These are phyloP conservation scores for Drosophila lowei DNA, from an alignment of 1,140 invertebrate species.

Conservation along the genomic window DNA sequence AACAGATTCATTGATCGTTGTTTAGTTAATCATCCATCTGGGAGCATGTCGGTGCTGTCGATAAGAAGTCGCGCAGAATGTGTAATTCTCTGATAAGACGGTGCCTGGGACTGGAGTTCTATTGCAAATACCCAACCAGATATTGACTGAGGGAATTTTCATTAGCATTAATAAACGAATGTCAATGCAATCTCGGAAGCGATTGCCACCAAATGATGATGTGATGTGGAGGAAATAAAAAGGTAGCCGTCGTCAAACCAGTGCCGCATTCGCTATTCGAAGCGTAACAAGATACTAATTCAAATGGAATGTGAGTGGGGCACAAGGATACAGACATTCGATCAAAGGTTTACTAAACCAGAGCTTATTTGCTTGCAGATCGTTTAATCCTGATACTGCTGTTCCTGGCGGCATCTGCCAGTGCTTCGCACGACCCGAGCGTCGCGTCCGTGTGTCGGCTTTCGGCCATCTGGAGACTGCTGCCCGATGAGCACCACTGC, in stretches of 20 bases:
- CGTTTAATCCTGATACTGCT: slow-evolving; percentile 9
- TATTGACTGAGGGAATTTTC: slow-evolving; percentile 37
- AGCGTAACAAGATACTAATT: slow-evolving; percentile 4
- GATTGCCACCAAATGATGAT: slow-evolving; percentile 25
- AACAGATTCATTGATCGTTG: slow-evolving; percentile 25
- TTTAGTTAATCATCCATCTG: slow-evolving; percentile 28
- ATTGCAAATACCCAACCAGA: slow-evolving; percentile 16
- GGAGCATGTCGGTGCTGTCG: slow-evolving; percentile 11
- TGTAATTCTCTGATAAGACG: too few species aligned
- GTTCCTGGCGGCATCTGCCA: slow-evolving; percentile 4
- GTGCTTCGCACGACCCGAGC: background rate
- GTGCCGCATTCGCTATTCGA: slow-evolving; percentile 33
- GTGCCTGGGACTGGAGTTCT: background rate
- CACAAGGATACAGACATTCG: background rate
- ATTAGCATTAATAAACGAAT: slow-evolving; percentile 42
- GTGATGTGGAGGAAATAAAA: slow-evolving; percentile 29
- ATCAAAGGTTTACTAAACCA: background rate
- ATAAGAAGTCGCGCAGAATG: slow-evolving; percentile 21
- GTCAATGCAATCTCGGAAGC: slow-evolving; percentile 35
- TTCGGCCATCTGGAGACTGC: slow-evolving; percentile 27
- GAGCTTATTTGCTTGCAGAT: background rate
- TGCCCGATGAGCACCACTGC: slow-evolving; percentile 45
- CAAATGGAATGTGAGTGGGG: slow-evolving; percentile 27
- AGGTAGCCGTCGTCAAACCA: slow-evolving; percentile 5
- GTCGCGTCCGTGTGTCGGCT: slow-evolving; percentile 11